phyloP scores from a whole-genome alignment of 2,113 vertebrate species.

The Lepus americanus region DNA sequence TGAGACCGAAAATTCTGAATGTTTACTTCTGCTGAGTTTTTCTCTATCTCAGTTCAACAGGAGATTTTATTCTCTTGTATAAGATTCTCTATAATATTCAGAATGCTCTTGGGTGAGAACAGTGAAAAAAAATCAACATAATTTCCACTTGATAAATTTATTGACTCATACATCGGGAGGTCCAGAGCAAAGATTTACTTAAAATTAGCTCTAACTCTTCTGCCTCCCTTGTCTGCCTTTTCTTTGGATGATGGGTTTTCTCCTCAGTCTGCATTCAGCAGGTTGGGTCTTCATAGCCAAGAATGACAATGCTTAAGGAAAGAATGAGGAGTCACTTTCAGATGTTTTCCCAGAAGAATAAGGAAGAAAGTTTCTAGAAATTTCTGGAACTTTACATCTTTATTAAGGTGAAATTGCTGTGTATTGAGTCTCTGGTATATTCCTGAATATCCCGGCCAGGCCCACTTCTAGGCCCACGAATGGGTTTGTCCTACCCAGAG shows the following conservation, averaged over 20 bases:
- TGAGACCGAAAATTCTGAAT: slow-evolving; percentile 32
- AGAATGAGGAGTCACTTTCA: neutral
- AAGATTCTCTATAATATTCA: neutral
- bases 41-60: neutral
- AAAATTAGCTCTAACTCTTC: neutral
- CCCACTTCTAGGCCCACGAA: neutral
- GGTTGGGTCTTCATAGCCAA: neutral
- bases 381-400: neutral
- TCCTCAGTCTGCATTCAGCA: neutral
- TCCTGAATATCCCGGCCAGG: neutral
- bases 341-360: neutral
- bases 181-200: neutral
- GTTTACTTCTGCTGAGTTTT: neutral
- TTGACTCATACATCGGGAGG: neutral
- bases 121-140: neutral
- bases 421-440: neutral
- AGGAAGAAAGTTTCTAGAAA: neutral
- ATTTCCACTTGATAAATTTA: neutral
- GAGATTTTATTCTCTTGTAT: neutral
- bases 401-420: neutral
- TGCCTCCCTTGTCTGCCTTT: neutral
- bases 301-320: neutral
- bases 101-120: neutral
- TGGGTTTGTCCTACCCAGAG: neutral
- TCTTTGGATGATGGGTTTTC: neutral